Evolutionary conservation across 2,888 invertebrate genomes (phyloP).

Genomic region (Dendrolimus houi): DNA sequence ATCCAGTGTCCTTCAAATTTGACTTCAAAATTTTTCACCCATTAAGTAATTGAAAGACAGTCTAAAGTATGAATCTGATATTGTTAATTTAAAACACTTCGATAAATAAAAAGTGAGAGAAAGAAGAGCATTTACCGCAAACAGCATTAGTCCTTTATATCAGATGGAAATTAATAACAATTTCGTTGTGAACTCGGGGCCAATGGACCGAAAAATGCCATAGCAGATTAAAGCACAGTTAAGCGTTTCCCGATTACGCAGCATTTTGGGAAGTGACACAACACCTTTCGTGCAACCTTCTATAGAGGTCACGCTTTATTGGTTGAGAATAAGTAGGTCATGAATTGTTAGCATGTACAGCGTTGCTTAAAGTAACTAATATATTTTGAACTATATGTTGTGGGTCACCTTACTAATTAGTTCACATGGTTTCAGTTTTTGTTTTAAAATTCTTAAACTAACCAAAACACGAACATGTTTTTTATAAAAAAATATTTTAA

Average conservation of each 20-base stretch:
- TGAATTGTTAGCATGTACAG: neutral
- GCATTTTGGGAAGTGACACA: constrained; percentile 10
- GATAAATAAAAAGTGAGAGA: neutral
- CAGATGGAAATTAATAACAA: constrained; percentile 6
- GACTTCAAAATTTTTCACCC: no score
- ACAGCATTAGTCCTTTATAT: neutral
- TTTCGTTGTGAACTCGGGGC: constrained; percentile 7
- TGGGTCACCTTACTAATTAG: no score
- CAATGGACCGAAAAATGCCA: constrained; percentile 30
- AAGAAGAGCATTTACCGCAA: neutral
- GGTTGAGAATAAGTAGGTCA: neutral
- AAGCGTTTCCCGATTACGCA: constrained; percentile 22
- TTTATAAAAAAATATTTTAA: no score
- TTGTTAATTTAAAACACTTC: no score
- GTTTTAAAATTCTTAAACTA: no score
- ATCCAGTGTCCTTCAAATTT: no score
- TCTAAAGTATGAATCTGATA: no score
- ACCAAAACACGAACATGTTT: no score
- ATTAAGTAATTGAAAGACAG: no score
- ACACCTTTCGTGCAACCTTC: constrained; percentile 11
- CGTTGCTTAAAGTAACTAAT: neutral
- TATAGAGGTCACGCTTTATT: neutral
- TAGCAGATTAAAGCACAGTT: constrained; percentile 25
- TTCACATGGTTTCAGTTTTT: no score
- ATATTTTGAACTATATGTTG: neutral